phyloP scores from a whole-genome alignment of 1,140 invertebrate species.

The Scylla paramamosain region DNA sequence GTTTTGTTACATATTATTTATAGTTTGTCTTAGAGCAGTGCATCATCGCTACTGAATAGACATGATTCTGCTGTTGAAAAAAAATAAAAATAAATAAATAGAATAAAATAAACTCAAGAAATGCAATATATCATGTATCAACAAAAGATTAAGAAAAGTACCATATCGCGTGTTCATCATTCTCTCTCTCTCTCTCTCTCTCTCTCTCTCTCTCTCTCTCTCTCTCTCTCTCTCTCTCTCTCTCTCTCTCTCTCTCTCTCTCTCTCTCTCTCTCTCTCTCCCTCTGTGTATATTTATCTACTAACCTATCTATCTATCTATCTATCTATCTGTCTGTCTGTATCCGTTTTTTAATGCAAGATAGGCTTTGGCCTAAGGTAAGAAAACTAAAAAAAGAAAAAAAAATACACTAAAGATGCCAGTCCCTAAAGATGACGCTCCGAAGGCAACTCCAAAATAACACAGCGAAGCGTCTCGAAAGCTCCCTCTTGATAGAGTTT shows the following conservation, averaged over 20 bases:
- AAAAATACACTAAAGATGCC: not conserved
- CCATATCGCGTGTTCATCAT: not conserved
- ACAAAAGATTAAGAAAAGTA: no score
- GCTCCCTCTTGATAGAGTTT: no score
- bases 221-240: conserved; percentile 42
- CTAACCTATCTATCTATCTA: not conserved
- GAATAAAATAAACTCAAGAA: no score
- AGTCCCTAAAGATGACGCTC: not conserved
- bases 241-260: conserved; percentile 48
- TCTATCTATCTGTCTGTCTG: not conserved
- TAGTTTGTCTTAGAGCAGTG: not conserved
- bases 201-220: conserved; percentile 31
- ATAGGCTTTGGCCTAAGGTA: not conserved
- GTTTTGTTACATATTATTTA: no score
- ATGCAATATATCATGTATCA: no score
- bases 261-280: conserved; percentile 8
- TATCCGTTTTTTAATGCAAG: not conserved
- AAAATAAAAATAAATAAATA: no score
- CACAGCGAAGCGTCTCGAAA: not conserved
- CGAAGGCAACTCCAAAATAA: not conserved
- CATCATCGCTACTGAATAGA: not conserved
- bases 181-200: not conserved
- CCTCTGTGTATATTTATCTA: not conserved
- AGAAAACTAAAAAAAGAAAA: not conserved
- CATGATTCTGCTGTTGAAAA: not conserved